Conservation (phyloP, 2,113 vertebrate genomes). For the Numenius arquata region DNA sequence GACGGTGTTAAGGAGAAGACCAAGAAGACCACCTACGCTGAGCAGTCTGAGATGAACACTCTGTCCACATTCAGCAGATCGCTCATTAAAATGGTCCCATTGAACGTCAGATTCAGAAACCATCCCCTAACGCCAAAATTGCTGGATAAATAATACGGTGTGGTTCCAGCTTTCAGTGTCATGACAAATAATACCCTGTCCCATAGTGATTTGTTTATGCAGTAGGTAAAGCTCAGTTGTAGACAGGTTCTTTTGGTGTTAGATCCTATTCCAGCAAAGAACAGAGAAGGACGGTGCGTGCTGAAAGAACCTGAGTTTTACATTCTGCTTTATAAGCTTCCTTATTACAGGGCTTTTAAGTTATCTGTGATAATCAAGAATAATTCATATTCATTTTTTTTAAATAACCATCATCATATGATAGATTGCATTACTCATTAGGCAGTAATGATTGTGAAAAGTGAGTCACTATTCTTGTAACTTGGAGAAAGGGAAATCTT, state of each 20-base stretch:
- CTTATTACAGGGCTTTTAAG: neutral
- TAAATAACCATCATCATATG: neutral
- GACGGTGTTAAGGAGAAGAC: fast-evolving
- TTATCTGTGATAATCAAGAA: neutral
- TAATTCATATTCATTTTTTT: neutral
- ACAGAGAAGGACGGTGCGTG: neutral
- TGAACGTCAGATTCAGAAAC: fast-evolving
- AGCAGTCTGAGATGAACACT: fast-evolving
- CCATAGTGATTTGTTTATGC: neutral
- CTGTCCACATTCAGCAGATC: fast-evolving
- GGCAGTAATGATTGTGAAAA: neutral
- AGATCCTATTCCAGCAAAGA: neutral
- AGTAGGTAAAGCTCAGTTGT: neutral
- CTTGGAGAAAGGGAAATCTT: neutral
- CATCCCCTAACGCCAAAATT: fast-evolving
- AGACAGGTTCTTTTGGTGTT: neutral
- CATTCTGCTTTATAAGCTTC: neutral
- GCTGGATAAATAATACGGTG: neutral
- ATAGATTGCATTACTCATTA: neutral
- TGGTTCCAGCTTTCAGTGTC: neutral
- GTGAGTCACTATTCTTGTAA: neutral
- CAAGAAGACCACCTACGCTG: neutral
- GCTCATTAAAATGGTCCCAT: fast-evolving
- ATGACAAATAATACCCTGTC: neutral
- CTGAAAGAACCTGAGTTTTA: neutral